phyloP scores from a whole-genome alignment of 2,888 invertebrate species.

The Lithophane leautieri region DNA sequence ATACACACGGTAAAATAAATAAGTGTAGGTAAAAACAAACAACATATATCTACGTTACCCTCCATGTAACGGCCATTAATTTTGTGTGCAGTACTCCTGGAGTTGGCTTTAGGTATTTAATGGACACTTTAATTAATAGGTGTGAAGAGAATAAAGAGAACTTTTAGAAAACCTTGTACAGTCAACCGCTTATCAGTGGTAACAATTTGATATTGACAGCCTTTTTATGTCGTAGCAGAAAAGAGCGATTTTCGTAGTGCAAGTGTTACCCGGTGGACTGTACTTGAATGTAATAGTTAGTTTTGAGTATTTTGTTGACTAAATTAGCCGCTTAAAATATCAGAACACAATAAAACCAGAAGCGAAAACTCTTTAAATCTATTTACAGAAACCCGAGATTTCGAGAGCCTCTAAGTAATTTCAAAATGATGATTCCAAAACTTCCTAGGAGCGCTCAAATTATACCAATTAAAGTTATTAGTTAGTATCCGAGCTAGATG shows the following conservation, averaged over 20 bases:
- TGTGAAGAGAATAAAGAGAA: neutral
- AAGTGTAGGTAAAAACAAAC: neutral
- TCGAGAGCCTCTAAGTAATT: constrained; percentile 23
- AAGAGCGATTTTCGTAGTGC: too few relatives aligned
- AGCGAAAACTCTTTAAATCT: constrained; percentile 5
- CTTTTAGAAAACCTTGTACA: neutral
- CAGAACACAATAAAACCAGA: neutral
- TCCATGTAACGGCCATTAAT: neutral
- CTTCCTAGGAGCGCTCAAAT: constrained; percentile 31
- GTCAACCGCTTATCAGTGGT: neutral
- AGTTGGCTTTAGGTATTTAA: neutral
- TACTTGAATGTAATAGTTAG: neutral
- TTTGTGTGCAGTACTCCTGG: neutral
- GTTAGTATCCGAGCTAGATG: constrained; percentile 16
- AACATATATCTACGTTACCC: neutral
- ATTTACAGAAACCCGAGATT: constrained; percentile 16
- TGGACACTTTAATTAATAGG: neutral
- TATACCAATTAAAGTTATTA: constrained; percentile 44
- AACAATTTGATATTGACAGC: neutral
- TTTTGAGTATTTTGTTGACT: neutral
- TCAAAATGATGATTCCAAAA: constrained; percentile 26
- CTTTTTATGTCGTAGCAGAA: neutral
- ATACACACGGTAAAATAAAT: neutral
- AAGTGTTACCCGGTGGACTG: neutral
- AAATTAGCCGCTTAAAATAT: neutral